These are phyloP conservation scores for Falcaria lacertinaria DNA, from an alignment of 2,888 invertebrate genomes.

Conservation along the genomic window DNA sequence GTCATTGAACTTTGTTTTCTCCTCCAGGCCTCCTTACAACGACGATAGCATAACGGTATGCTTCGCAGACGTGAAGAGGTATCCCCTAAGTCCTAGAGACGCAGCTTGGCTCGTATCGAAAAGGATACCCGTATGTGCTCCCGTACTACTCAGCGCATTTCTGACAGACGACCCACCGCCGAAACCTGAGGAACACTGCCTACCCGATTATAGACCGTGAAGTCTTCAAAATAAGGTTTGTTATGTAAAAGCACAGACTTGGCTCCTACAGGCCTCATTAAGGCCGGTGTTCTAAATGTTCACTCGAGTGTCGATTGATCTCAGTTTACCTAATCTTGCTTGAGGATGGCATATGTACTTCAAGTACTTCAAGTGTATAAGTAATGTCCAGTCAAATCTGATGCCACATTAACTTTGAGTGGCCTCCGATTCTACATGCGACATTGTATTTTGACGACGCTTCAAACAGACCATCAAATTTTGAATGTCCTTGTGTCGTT, in stretches of 20 bases:
- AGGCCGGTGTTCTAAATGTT: too few species aligned
- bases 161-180: constrained; percentile 68
- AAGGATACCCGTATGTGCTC: constrained; percentile 81
- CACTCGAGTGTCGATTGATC: too few species aligned
- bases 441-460: too few species aligned
- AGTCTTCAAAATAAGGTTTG: constrained; percentile 4
- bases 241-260: constrained; percentile 7
- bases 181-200: constrained; percentile 44
- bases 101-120: constrained; percentile 75
- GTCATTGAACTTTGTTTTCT: too few species aligned
- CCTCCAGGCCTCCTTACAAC: constrained; percentile 75
- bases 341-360: too few species aligned
- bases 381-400: too few species aligned
- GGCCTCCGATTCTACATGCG: too few species aligned
- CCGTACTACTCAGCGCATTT: constrained; percentile 81
- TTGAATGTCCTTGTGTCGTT: too few species aligned
- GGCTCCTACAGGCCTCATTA: neutral
- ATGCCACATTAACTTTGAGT: too few species aligned
- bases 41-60: constrained; percentile 83
- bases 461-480: too few species aligned
- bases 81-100: constrained; percentile 71
- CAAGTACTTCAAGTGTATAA: too few species aligned
- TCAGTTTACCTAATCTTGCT: too few species aligned
- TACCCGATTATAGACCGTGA: constrained; percentile 47
- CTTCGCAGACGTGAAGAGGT: constrained; percentile 81